These are phyloP conservation scores for Nezara viridula DNA, from an alignment of 2,888 invertebrate genomes.

Conservation along the genomic window DNA sequence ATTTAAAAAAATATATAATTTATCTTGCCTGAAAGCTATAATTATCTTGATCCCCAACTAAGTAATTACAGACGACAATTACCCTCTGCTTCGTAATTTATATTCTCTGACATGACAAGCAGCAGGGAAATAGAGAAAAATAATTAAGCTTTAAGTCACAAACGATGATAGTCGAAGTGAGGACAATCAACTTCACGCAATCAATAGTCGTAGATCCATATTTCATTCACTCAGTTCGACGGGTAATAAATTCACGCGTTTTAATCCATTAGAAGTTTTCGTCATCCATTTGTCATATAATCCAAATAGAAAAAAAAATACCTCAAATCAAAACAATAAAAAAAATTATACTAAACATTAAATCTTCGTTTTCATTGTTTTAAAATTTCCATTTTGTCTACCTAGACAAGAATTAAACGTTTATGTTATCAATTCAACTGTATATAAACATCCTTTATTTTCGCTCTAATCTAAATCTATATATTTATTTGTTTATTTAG, in stretches of 20 bases:
- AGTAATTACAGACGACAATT: not conserved
- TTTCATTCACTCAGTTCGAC: not conserved
- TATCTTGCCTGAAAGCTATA: not conserved
- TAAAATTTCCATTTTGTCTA: no score
- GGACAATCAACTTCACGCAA: not conserved
- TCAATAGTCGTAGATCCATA: slow-evolving; percentile 8
- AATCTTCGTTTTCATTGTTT: no score
- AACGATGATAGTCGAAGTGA: not conserved
- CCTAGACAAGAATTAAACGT: no score
- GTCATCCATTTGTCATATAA: not conserved
- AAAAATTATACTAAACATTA: no score
- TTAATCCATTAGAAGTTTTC: not conserved
- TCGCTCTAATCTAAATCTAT: no score
- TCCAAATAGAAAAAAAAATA: not conserved
- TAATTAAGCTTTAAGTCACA: not conserved
- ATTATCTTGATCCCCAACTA: not conserved
- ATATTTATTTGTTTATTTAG: no score
- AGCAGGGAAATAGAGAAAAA: not conserved
- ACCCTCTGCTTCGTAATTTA: not conserved
- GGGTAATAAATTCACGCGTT: not conserved
- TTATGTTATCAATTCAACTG: no score
- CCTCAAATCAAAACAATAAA: no score
- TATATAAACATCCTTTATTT: no score
- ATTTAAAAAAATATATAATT: no score
- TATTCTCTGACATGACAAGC: not conserved